Base-by-base conservation (phyloP, 2,113 vertebrate genomes). In the Turnix velox region DNA sequence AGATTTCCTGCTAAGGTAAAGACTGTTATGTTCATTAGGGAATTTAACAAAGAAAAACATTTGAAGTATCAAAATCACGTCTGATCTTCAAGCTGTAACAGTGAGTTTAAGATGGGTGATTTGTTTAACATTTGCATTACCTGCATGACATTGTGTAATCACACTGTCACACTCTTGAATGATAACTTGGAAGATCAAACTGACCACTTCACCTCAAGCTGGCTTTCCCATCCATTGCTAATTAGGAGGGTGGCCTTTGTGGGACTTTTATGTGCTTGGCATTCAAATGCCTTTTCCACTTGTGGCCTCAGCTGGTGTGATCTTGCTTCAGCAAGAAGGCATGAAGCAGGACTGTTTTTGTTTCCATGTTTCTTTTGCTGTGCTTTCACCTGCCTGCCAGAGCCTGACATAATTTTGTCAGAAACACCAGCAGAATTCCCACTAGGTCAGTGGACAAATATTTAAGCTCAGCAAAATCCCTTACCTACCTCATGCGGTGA, bases 21-120 rank as follows among this genome's bases (percentile, higher is more conserved):
- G 96, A 96, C 97, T 98, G 97, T 91, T 97, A 97, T 95, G 97
- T 97, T 97, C 98, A 98, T 98, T 97, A 98, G 78, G 69, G 80
- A 94, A 94, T 95, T 82, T 88, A 96, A 95, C 95, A 97, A 97
- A 97, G 92, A 76, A 93, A 97, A 97, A 95, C 84, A 95, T 84
- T 94, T 35, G 33, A 18, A 81, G 67, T 97, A 95, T 84, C 86
- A 71, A 89, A 96, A 85, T 12, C 82, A 90, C 0, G 1, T 62
- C 83, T 84, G 87, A 96, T 95, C 74, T 85, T 73, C 93, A 93
- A 92, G 42, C 66, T 80, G 31, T 87, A 90, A 90, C 65, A 77
- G 57, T 25, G 17, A 90, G 42, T 84, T 95, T 93, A 87, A 90
- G 77, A 76, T 67, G 57, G 31, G 57, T 94, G 87, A 96, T 97